Evolutionary conservation across 2,113 vertebrate species (phyloP).

Genomic region (Periophthalmodon schlosseri): DNA sequence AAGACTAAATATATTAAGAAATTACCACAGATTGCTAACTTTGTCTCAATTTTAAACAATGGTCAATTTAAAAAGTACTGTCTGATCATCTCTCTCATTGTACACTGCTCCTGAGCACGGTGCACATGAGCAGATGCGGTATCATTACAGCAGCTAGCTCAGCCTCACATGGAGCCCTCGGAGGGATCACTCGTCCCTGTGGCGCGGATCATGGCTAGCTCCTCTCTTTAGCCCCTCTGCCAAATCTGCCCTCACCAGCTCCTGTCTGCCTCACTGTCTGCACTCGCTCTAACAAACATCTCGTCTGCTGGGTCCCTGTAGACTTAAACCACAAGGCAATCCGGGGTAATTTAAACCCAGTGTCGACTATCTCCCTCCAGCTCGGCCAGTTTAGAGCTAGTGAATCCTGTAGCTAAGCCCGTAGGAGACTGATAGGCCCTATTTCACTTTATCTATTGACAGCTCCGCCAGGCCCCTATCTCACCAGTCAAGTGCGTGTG

Average conservation of each 20-base stretch:
- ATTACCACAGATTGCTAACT: too few species aligned
- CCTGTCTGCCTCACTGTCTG: conserved; percentile 71
- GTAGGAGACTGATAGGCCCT: conserved; percentile 74
- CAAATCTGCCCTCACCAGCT: conserved; percentile 75
- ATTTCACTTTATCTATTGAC: conserved; percentile 83
- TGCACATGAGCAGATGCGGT: background rate
- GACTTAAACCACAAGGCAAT: conserved; percentile 81
- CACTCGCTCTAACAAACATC: conserved; percentile 82
- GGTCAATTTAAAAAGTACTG: too few species aligned
- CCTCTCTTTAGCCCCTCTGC: conserved; percentile 68
- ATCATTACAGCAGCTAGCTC: background rate
- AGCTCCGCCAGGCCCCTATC: conserved; percentile 54
- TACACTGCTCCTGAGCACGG: background rate
- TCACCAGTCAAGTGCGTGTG: conserved; percentile 79
- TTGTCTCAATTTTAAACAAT: too few species aligned
- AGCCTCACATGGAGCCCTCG: conserved; percentile 33
- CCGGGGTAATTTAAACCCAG: conserved; percentile 82
- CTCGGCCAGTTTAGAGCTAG: conserved; percentile 70
- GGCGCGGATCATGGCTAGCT: conserved; percentile 69
- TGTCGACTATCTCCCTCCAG: conserved; percentile 72
- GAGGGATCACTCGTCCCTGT: conserved; percentile 40
- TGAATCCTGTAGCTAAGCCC: conserved; percentile 79
- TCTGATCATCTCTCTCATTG: background rate
- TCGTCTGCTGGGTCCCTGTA: conserved; percentile 72
- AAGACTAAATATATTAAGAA: too few species aligned